These are phyloP conservation scores for Scaptomyza caliginosa DNA, from an alignment of 2,888 invertebrate genomes.

Conservation along the genomic window DNA sequence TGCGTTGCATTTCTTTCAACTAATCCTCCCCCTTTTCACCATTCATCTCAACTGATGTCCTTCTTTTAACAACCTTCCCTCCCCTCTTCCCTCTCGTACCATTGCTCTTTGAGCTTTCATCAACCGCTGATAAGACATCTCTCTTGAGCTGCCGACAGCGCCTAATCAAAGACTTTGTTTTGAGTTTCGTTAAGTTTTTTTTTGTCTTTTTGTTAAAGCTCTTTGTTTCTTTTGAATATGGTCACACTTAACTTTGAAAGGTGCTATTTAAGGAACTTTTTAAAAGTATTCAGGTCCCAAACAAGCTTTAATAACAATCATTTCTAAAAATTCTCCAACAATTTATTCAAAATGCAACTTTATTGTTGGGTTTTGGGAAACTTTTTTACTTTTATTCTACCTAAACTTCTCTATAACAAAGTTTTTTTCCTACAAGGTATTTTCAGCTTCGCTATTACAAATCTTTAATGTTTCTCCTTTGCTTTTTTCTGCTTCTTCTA, in stretches of 20 bases:
- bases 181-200: background rate
- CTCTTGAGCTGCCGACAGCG: constrained; percentile 7
- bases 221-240: background rate
- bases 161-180: constrained; percentile 32
- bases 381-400: too few relatives aligned
- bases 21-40: constrained; percentile 29
- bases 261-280: too few relatives aligned
- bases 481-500: background rate
- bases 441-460: background rate
- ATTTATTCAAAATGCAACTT: too few relatives aligned
- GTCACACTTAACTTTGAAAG: too few relatives aligned
- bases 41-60: constrained; percentile 60
- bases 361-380: too few relatives aligned
- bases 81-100: background rate
- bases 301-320: too few relatives aligned
- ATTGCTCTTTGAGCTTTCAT: background rate
- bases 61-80: background rate
- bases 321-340: too few relatives aligned
- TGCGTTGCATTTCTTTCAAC: constrained; percentile 23
- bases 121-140: constrained; percentile 36
- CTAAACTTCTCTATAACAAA: too few relatives aligned
- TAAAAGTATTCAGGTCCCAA: too few relatives aligned
- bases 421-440: background rate
- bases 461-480: background rate
- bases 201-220: too few relatives aligned